Evolutionary conservation across 2,888 invertebrate species (phyloP), one percentile per base, ranked within the genome.

Genomic region (Pediacus dermestoides): DNA sequence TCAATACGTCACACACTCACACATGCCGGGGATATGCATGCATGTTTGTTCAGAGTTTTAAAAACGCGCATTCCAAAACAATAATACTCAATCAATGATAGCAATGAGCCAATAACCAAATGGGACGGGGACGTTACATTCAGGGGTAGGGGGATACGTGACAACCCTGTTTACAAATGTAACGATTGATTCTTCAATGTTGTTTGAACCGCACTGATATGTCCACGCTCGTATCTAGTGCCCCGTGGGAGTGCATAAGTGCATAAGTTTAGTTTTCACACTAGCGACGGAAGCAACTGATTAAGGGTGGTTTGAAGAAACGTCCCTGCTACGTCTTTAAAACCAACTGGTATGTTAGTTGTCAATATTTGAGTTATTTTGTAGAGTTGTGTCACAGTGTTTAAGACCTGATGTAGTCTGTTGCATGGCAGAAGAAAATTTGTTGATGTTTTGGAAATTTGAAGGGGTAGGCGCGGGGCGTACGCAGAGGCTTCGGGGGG

Each of bases 131-230:
- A 57, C 60, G 57, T 57, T 55, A 57, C 66, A 63, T 59, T 56
- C 52, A 57, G 61, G 61, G 58, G 61, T 50, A 53, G 57, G 63
- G 61, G 62, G 65, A 61, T 64, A 65, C 67, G 68, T 69, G 68
- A 70, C 70, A 70, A 68, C 66, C 68, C 70, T 70, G 70, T 70
- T 70, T 70, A 70, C 70, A 70, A 70, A 69, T 70, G 70, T 70
- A 64, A 67, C 70, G 70, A 70, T 70, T 70, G 70, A 70, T 70
- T 70, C 68, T 68, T 70, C 66, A 66, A 66, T 68, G 68, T 67
- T 68, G 68, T 67, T 68, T 67, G 66, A 65, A 64, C 67, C 63
- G 58, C 62, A 61, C 65, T 57, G 66, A 65, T 65, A 65, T 64
- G 58, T 65, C 58, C 62, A 59, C 60, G 61, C 53, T 60, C 50